Conservation (phyloP, 2,888 invertebrate genomes). For the Eupithecia insigniata region DNA sequence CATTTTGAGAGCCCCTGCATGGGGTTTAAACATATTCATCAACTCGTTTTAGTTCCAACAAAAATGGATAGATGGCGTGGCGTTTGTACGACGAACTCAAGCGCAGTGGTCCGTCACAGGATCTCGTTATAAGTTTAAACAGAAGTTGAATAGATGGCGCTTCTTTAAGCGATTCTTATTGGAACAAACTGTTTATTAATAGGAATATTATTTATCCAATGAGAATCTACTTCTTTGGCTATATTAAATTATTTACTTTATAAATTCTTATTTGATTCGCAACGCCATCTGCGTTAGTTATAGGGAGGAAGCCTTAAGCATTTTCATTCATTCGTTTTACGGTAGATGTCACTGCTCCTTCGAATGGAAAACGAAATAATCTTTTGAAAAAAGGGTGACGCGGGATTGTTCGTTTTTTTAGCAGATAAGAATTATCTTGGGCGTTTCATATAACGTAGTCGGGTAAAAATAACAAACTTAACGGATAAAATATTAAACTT, state of each 20-base stretch:
- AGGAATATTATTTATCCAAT: neutral
- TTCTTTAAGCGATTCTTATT: neutral
- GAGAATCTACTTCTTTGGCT: neutral
- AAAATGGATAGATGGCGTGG: slow-evolving; percentile 33
- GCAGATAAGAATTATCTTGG: neutral
- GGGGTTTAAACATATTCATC: neutral
- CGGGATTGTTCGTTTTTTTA: neutral
- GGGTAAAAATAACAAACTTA: neutral
- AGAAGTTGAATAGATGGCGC: slow-evolving; percentile 25
- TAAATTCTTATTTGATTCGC: neutral
- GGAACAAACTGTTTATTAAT: neutral
- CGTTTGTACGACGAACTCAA: slow-evolving; percentile 22
- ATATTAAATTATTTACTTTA: neutral
- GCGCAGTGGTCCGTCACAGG: slow-evolving; percentile 20
- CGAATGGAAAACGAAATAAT: neutral
- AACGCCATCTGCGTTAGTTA: neutral
- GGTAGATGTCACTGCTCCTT: neutral
- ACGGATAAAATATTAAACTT: neutral
- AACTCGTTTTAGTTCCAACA: slow-evolving; percentile 12
- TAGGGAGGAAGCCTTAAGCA: neutral
- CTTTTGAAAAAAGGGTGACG: neutral
- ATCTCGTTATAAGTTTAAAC: neutral
- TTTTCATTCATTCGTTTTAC: neutral
- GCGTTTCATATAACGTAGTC: neutral
- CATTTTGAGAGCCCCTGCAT: neutral